Conservation (phyloP, 2,888 invertebrate species). For the Folsomia manolachei region DNA sequence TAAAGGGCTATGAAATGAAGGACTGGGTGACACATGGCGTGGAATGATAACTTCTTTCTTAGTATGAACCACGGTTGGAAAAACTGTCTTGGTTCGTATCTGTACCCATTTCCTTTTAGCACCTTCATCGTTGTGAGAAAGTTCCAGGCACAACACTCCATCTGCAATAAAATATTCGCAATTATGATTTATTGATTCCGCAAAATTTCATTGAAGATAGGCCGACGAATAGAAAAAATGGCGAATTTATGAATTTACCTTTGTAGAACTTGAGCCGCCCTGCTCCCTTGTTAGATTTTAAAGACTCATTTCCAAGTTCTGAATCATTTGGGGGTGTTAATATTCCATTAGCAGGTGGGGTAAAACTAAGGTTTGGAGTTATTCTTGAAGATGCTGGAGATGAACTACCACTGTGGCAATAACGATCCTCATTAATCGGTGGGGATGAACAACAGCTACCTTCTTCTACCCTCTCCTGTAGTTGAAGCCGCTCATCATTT, state of each 20-base stretch:
- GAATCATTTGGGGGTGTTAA: slow-evolving; percentile 36
- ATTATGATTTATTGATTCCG: slow-evolving; percentile 4
- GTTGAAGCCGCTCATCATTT: slow-evolving; percentile 12
- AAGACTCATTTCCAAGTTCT: slow-evolving; percentile 22
- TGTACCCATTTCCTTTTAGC: slow-evolving; percentile 85
- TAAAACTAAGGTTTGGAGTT: slow-evolving; percentile 33
- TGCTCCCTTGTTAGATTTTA: slow-evolving; percentile 56
- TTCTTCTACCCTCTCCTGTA: background rate
- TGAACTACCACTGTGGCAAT: slow-evolving; percentile 14
- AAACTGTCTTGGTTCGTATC: slow-evolving; percentile 82
- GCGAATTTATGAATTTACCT: slow-evolving; percentile 58
- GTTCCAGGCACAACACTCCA: slow-evolving; percentile 85
- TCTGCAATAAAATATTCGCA: slow-evolving; percentile 55
- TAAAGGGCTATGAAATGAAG: slow-evolving; percentile 68
- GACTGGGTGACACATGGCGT: slow-evolving; percentile 34
- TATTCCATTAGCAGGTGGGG: slow-evolving; percentile 38
- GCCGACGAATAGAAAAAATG: slow-evolving; percentile 13
- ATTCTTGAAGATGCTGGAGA: slow-evolving; percentile 33
- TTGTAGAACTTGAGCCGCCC: slow-evolving; percentile 78
- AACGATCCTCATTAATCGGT: background rate
- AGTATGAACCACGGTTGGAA: slow-evolving; percentile 59
- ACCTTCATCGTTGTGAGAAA: slow-evolving; percentile 68
- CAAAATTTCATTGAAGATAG: slow-evolving; percentile 18
- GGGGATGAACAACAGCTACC: slow-evolving; percentile 1
- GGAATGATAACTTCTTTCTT: slow-evolving; percentile 46